phyloP scores from a whole-genome alignment of 2,888 invertebrate genomes.

The Calameuta idolon region DNA sequence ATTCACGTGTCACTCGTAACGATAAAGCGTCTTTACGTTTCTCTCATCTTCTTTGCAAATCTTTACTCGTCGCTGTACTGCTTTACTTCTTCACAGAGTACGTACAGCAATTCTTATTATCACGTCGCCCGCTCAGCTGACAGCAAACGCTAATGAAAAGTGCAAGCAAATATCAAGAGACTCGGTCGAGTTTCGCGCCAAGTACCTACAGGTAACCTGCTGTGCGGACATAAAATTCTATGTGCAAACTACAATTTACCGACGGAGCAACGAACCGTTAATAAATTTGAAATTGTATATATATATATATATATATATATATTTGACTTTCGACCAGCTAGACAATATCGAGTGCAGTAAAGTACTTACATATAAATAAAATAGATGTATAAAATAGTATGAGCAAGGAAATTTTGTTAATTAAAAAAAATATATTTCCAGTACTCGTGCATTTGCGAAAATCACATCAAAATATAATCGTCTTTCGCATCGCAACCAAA shows the following conservation, averaged over 20 bases:
- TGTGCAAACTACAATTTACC: no score
- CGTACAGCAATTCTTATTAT: constrained; percentile 34
- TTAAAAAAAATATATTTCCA: neutral
- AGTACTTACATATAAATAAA: no score
- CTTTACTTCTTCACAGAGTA: constrained; percentile 1
- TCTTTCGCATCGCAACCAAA: neutral
- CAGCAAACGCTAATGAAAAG: constrained; percentile 54
- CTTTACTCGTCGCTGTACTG: constrained; percentile 9
- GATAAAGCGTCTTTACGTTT: neutral
- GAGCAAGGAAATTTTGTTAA: no score
- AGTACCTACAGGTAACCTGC: no score
- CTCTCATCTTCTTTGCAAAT: constrained; percentile 8
- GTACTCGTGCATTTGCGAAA: neutral
- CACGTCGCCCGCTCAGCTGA: constrained; percentile 50
- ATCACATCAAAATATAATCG: neutral
- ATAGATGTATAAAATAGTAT: no score
- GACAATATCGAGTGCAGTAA: no score
- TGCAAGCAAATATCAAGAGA: constrained; percentile 43
- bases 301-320: no score
- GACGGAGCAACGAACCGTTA: neutral
- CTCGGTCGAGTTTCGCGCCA: no score
- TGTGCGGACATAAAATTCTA: no score
- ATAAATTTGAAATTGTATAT: neutral
- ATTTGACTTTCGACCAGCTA: neutral
- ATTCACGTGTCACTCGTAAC: constrained; percentile 19